These are phyloP conservation scores for Ochropleura leucogaster DNA, from an alignment of 2,888 invertebrate species.

Conservation along the genomic window DNA sequence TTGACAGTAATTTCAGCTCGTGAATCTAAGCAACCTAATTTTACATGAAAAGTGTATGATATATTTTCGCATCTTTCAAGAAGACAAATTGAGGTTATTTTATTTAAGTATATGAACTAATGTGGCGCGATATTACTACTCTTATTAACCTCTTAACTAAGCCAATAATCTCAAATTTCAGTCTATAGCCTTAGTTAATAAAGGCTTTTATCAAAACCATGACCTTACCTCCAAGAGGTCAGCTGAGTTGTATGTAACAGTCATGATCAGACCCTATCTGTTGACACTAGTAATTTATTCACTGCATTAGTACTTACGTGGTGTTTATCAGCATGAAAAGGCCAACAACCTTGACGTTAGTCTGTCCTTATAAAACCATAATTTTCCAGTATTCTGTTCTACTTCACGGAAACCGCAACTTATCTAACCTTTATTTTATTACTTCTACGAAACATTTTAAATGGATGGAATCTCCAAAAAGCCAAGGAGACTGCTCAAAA, in stretches of 20 bases:
- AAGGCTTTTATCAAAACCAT: conserved; percentile 20
- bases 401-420: not conserved
- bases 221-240: conserved; percentile 30
- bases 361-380: not conserved
- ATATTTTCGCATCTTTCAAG: not conserved
- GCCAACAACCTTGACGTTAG: conserved; percentile 14
- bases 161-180: not conserved
- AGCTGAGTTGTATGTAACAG: conserved; percentile 26
- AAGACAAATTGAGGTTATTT: not conserved
- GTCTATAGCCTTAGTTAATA: not conserved
- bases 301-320: conserved; percentile 10
- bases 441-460: not conserved
- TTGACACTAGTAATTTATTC: conserved; percentile 43
- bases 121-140: not conserved
- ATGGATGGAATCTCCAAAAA: not conserved
- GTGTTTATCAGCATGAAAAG: conserved; percentile 18
- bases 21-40: not conserved
- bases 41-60: not conserved
- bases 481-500: not conserved
- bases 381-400: not conserved
- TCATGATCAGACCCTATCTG: conserved; percentile 32
- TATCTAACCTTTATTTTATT: not conserved
- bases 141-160: not conserved
- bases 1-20: not conserved
- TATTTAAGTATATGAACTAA: not conserved